These are phyloP conservation scores for Musca vetustissima DNA, from an alignment of 1,140 invertebrate genomes.

Conservation along the genomic window DNA sequence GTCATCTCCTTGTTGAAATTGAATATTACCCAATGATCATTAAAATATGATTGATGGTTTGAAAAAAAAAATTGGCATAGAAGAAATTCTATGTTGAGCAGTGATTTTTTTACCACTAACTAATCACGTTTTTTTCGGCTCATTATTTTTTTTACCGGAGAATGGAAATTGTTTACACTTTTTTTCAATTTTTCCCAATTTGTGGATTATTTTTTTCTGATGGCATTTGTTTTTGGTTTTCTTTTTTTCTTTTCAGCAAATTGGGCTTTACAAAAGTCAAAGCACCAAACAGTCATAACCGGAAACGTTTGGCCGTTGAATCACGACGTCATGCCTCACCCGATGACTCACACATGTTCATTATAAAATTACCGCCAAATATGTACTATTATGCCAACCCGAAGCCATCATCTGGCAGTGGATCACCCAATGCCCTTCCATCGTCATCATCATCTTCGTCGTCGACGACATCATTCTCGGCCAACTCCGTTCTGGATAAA, in stretches of 20 bases:
- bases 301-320: slow-evolving; percentile 73
- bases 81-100: too few species aligned
- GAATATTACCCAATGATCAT: too few species aligned
- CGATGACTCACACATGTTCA: slow-evolving; percentile 78
- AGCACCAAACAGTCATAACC: slow-evolving; percentile 64
- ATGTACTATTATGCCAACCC: slow-evolving; percentile 74
- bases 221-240: neutral
- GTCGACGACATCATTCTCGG: too few species aligned
- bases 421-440: slow-evolving; percentile 11
- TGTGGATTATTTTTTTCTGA: slow-evolving; percentile 2
- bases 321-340: slow-evolving; percentile 65
- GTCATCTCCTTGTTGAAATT: too few species aligned
- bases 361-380: slow-evolving; percentile 78
- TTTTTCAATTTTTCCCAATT: neutral
- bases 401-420: slow-evolving; percentile 56
- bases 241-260: slow-evolving; percentile 48
- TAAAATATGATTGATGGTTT: too few species aligned
- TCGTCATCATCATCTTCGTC: too few species aligned
- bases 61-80: too few species aligned
- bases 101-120: too few species aligned
- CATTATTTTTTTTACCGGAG: slow-evolving; percentile 7
- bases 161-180: neutral
- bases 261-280: slow-evolving; percentile 62
- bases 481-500: slow-evolving; percentile 31
- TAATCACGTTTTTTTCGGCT: too few species aligned